phyloP scores from a whole-genome alignment of 2,888 invertebrate species.

The Theodoxus fluviatilis region DNA sequence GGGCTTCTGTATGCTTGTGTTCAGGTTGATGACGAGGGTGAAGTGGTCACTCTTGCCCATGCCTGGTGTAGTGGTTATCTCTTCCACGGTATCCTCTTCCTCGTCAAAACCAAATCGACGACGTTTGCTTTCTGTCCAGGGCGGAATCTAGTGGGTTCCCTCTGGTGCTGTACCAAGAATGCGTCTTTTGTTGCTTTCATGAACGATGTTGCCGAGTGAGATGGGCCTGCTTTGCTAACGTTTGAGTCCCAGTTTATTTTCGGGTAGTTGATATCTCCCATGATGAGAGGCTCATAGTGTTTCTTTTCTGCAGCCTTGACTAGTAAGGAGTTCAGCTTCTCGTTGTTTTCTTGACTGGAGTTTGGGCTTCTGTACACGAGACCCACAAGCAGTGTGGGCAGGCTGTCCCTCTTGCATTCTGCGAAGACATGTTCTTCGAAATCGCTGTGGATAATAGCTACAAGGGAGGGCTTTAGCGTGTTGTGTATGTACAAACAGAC shows the following conservation, averaged over 20 bases:
- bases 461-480: constrained; percentile 9
- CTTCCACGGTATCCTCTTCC: not conserved
- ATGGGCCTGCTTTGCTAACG: not conserved
- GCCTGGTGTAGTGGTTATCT: not conserved
- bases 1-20: too few relatives aligned
- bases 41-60: constrained; percentile 20
- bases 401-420: not conserved
- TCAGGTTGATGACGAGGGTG: constrained; percentile 7
- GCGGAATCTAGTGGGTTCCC: constrained; percentile 7
- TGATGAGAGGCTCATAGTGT: not conserved
- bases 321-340: constrained; percentile 4
- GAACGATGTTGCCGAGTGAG: not conserved
- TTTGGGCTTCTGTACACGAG: constrained; percentile 13
- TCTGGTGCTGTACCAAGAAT: too few relatives aligned
- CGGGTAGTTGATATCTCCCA: constrained; percentile 17
- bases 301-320: not conserved
- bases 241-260: not conserved
- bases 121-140: not conserved
- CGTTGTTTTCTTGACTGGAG: constrained; percentile 4
- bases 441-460: not conserved
- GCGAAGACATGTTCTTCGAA: not conserved
- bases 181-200: constrained; percentile 15
- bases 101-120: constrained; percentile 14
- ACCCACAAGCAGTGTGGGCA: constrained; percentile 6
- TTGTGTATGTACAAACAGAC: not conserved